Percentiles rank a stretch among this genome's conserved stretches.
phyloP scores from a whole-genome alignment of 2,797 vertebrate species.

The Lerista edwardsae region DNA sequence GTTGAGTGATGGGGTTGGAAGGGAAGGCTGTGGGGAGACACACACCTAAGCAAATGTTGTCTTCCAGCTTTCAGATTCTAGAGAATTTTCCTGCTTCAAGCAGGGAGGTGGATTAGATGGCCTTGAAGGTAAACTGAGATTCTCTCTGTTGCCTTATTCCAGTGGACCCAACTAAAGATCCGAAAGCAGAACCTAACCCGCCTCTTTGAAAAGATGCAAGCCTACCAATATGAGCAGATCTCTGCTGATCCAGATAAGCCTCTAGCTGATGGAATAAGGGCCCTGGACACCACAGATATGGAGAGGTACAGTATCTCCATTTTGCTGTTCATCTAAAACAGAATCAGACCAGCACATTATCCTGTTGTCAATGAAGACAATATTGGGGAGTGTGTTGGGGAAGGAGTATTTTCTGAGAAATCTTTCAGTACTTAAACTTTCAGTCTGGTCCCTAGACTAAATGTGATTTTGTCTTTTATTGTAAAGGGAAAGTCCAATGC shows the following conservation, averaged over 20 bases:
- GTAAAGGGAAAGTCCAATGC: no score
- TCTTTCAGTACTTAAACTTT: no score
- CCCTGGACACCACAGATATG: conserved; percentile 95
- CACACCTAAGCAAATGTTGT: background rate
- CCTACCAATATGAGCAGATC: conserved; percentile 97
- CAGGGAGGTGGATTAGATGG: no score
- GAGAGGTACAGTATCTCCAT: conserved; percentile 81
- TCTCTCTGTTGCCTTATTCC: background rate
- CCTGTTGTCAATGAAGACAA: background rate
- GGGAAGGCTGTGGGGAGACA: fast-evolving
- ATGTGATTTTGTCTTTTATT: no score
- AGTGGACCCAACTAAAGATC: conserved; percentile 98
- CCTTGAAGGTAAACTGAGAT: no score
- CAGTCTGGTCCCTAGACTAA: no score
- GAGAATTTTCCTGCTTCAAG: no score
- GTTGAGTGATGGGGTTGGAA: background rate
- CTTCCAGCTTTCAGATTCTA: no score
- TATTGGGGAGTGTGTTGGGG: no score
- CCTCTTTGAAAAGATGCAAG: conserved; percentile 98
- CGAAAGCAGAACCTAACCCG: conserved; percentile 96
- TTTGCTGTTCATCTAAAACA: fast-evolving
- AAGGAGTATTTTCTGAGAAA: no score
- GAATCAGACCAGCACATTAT: background rate
- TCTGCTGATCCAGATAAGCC: conserved; percentile 98
- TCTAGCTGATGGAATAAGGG: conserved; percentile 93